Evolutionary conservation across 2,113 vertebrate species (phyloP).

Genomic region (Ivindomyrus marchei): DNA sequence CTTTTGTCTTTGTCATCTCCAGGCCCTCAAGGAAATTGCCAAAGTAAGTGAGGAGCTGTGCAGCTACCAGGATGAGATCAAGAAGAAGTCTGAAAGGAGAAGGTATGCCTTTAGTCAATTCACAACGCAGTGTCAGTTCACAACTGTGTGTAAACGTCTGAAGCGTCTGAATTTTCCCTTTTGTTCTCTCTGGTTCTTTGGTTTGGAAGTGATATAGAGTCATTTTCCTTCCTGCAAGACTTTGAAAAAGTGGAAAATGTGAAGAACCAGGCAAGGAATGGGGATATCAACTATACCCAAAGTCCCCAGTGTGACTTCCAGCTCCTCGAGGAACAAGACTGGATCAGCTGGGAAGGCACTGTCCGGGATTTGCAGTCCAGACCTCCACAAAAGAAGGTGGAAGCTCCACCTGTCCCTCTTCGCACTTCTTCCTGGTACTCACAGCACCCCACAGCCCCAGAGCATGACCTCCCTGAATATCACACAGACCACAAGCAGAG

Average conservation of each 20-base stretch:
- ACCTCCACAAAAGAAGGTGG: conserved; percentile 47
- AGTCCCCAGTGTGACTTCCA: conserved; percentile 55
- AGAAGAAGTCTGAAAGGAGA: conserved; percentile 69
- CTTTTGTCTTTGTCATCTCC: neutral
- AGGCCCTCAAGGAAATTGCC: conserved; percentile 95
- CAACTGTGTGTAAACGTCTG: neutral
- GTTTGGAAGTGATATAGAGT: conserved; percentile 44
- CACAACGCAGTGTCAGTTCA: neutral
- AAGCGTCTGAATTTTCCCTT: conserved; percentile 8
- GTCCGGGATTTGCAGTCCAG: conserved; percentile 34
- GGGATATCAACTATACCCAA: conserved; percentile 44
- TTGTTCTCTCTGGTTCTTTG: conserved; percentile 26
- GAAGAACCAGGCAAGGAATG: conserved; percentile 42
- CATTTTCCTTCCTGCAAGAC: conserved; percentile 51
- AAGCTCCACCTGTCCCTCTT: conserved; percentile 73
- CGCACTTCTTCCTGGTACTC: conserved; percentile 80
- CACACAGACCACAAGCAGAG: conserved; percentile 48
- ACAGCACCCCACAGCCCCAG: conserved; percentile 50
- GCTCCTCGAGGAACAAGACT: conserved; percentile 61
- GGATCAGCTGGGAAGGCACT: conserved; percentile 53
- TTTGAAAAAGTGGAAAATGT: conserved; percentile 45
- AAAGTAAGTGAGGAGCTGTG: conserved; percentile 93
- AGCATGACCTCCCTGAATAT: conserved; percentile 54
- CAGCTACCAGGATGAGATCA: conserved; percentile 91
- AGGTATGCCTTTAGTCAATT: conserved; percentile 57